Evolutionary conservation across 2,888 invertebrate genomes (phyloP).

Genomic region (Plebejus anna): DNA sequence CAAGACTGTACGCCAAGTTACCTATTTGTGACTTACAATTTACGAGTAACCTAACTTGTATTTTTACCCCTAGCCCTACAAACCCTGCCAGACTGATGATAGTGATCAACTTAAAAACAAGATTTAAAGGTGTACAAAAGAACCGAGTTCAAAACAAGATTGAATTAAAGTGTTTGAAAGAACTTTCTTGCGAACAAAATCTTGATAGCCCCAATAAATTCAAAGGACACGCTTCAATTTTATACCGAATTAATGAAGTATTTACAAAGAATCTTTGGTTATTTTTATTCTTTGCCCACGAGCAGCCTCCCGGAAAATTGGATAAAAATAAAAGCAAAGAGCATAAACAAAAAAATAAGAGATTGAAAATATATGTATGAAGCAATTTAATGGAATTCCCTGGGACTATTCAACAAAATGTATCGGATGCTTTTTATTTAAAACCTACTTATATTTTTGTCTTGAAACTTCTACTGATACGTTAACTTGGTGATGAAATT

Average conservation of each 20-base stretch:
- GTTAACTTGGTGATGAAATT: too few relatives aligned
- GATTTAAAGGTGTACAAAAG: slow-evolving; percentile 7
- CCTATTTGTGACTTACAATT: not conserved
- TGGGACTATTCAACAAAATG: not conserved
- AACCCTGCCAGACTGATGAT: not conserved
- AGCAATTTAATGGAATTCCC: slow-evolving; percentile 13
- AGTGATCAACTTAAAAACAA: slow-evolving; percentile 2
- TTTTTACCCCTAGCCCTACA: not conserved
- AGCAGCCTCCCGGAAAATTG: slow-evolving; percentile 24
- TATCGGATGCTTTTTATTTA: not conserved
- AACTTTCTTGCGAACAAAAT: slow-evolving; percentile 2
- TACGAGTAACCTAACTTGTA: not conserved
- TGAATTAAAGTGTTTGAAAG: not conserved
- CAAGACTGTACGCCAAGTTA: too few relatives aligned
- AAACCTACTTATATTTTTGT: not conserved
- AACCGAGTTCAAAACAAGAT: slow-evolving; percentile 11
- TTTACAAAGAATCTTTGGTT: slow-evolving; percentile 22
- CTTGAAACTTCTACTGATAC: too few relatives aligned
- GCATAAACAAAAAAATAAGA: slow-evolving; percentile 25
- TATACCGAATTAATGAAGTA: slow-evolving; percentile 19
- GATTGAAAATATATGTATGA: slow-evolving; percentile 22
- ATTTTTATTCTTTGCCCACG: slow-evolving; percentile 10
- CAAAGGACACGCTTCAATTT: slow-evolving; percentile 23
- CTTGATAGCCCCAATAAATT: slow-evolving; percentile 11
- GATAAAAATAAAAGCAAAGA: slow-evolving; percentile 27